Percentiles rank a stretch among this genome's conserved stretches.
Conservation (phyloP, 2,888 invertebrate genomes). For the Philereme transversata region DNA sequence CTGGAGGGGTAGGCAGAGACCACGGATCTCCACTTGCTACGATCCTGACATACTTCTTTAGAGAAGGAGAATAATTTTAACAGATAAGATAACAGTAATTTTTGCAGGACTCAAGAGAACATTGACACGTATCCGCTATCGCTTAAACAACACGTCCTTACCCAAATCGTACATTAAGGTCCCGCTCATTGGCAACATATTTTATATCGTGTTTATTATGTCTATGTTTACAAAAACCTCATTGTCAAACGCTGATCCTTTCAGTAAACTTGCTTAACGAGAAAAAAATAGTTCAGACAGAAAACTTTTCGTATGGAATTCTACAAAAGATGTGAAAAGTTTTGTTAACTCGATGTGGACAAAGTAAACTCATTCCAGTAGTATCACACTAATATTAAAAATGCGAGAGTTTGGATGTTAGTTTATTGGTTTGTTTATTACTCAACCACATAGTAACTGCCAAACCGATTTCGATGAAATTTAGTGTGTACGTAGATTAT, state of each 20-base stretch:
- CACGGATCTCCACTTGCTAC: no score
- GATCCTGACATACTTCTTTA: no score
- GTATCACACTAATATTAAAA: neutral
- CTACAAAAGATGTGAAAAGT: slow-evolving; percentile 16
- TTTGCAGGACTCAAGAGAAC: no score
- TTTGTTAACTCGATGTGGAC: slow-evolving; percentile 4
- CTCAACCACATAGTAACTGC: no score
- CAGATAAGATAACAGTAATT: no score
- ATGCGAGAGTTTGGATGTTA: no score
- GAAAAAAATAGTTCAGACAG: slow-evolving; percentile 15
- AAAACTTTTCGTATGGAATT: slow-evolving; percentile 5
- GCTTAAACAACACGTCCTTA: slow-evolving; percentile 26
- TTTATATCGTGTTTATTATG: slow-evolving; percentile 65
- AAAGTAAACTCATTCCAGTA: slow-evolving; percentile 1
- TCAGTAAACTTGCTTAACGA: slow-evolving; percentile 19
- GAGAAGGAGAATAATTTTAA: no score
- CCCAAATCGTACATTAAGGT: slow-evolving; percentile 49
- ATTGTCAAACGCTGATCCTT: slow-evolving; percentile 19
- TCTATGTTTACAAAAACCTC: slow-evolving; percentile 28
- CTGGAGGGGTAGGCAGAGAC: no score
- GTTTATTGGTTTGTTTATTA: no score
- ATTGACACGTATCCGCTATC: slow-evolving; percentile 32
- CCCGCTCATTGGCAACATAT: slow-evolving; percentile 66
- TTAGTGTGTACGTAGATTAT: no score
- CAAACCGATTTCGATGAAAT: no score